Base-by-base conservation (phyloP, 2,797 vertebrate species). In the Microcaecilia unicolor region DNA sequence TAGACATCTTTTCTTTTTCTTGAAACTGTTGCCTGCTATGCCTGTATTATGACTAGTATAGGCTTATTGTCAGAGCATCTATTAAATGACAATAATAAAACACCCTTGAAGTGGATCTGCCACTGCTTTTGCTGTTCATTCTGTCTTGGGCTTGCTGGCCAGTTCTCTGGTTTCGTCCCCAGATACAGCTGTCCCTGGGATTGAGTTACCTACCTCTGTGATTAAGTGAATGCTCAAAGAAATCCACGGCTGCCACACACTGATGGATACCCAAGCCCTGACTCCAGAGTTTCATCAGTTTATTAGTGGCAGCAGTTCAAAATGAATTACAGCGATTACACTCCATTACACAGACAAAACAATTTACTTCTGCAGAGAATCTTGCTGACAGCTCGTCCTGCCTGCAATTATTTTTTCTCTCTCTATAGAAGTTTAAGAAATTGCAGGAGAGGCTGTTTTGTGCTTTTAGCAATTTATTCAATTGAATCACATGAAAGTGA, bases 321-420 rank as follows among this genome's bases (percentile, higher is more conserved):
- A 57, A 51, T 54, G 60, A 78, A 80, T 80, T 74, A 67, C 47
- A 56, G 66, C 64, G 72, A 67, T 78, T 80, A 70, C 58, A 45
- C 49, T 64, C 51, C 51, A 63, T 70, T 72, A 49, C 45, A 55
- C 70, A 70, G 52, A 61, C 47, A 64, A 72, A 71, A 67, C 69
- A 68, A 64, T 74, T 71, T 73, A 56, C 54, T 72, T 75, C 60
- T 48, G 44, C 51, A 53, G 66, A 70, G 71, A 67, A 58, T 61
- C 58, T 46, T 32, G 26, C 49, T 56, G 64, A 59, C 15, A 43
- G 41, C 35, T 58, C 30, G 48, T 59, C 44, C 51, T 53, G 64
- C 61, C 64, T 70, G 57, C 46, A 45, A 39, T 48, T 31, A 26
- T 67, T 55, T 65, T 57, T 48, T 67, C 48, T 55, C 39, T 30